A percentile compares a stretch with the other conserved stretches of the same genome.
Conservation (phyloP, 2,113 vertebrate species). For the Larimichthys polyactis region DNA sequence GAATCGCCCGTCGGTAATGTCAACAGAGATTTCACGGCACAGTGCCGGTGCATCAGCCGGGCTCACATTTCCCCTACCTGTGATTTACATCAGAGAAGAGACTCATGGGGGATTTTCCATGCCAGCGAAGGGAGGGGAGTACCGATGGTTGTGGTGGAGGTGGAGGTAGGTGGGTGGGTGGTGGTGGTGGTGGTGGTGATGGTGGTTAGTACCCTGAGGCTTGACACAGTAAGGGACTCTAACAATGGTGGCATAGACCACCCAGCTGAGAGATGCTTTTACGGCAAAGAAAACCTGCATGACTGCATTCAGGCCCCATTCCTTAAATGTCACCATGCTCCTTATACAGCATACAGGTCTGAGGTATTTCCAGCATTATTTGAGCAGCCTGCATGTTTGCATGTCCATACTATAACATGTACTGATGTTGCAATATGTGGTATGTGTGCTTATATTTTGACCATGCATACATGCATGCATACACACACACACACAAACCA, state of each 20-base stretch:
- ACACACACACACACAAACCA: background rate
- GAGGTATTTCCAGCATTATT: conserved; percentile 7
- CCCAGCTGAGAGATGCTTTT: conserved; percentile 69
- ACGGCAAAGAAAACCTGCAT: conserved; percentile 61
- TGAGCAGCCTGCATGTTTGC: background rate
- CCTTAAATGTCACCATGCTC: conserved; percentile 59
- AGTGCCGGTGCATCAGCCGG: conserved; percentile 72
- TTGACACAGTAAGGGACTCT: conserved; percentile 63
- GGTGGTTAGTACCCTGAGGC: conserved; percentile 59
- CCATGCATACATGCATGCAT: too few relatives aligned
- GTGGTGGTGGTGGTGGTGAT: too few relatives aligned
- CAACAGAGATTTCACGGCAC: conserved; percentile 82
- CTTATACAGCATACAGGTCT: conserved; percentile 1
- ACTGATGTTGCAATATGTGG: background rate
- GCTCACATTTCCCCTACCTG: conserved; percentile 77
- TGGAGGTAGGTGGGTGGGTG: conserved; percentile 2
- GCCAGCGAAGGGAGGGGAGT: conserved; percentile 36
- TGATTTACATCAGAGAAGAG: conserved; percentile 81
- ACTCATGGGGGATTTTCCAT: conserved; percentile 77
- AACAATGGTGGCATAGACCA: conserved; percentile 68
- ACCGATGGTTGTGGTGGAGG: background rate
- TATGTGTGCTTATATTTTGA: background rate
- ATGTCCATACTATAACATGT: background rate
- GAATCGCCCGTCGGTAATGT: conserved; percentile 77
- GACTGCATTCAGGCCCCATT: conserved; percentile 51